phyloP scores from a whole-genome alignment of 2,113 vertebrate species.

The Varanus salvator region DNA sequence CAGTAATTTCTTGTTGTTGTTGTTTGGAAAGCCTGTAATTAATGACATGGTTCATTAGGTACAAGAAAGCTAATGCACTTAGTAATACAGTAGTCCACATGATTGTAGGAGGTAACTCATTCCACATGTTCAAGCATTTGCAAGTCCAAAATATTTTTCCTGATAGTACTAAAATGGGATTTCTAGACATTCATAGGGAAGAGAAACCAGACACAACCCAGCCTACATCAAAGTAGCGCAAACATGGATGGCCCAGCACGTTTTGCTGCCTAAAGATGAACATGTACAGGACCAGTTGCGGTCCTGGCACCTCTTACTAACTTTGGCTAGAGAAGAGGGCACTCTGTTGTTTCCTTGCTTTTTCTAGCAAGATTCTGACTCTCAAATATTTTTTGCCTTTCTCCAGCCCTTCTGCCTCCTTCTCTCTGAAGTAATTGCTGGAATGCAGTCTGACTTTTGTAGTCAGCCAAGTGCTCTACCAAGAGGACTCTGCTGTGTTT shows the following conservation, averaged over 20 bases:
- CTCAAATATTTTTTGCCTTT: background rate
- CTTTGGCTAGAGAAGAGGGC: background rate
- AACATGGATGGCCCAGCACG: constrained; percentile 11
- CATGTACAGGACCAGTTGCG: background rate
- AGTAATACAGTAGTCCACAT: constrained; percentile 71
- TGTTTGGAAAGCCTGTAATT: constrained; percentile 81
- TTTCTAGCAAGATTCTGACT: background rate
- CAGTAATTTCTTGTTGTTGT: constrained; percentile 52
- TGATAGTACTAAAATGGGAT: constrained; percentile 67
- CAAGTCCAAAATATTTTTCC: constrained; percentile 69
- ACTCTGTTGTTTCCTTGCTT: background rate
- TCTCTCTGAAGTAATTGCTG: background rate
- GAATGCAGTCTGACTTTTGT: background rate
- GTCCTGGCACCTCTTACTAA: background rate
- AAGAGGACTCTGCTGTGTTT: background rate
- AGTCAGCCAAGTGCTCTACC: background rate
- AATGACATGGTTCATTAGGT: constrained; percentile 81
- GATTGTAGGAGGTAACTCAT: constrained; percentile 72
- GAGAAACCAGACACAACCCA: constrained; percentile 41
- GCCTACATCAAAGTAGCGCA: constrained; percentile 60
- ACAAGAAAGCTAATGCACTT: constrained; percentile 62
- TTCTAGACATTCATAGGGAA: constrained; percentile 60
- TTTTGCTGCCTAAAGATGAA: background rate
- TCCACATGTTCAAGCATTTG: constrained; percentile 72
- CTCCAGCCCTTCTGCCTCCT: background rate